phyloP scores from a whole-genome alignment of 2,888 invertebrate species.

The Pinctada fucata region DNA sequence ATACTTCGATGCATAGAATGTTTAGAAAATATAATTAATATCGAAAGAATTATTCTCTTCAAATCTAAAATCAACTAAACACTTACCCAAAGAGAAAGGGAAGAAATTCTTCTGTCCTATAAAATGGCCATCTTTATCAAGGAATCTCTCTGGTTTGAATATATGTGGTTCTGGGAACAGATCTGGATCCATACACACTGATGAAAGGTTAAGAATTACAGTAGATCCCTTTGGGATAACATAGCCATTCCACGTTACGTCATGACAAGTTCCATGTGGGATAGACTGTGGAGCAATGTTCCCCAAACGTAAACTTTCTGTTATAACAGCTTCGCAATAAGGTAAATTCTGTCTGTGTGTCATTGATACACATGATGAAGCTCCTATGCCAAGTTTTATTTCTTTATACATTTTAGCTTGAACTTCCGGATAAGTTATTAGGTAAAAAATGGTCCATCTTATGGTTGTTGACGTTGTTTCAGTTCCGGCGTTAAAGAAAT shows the following conservation, averaged over 20 bases:
- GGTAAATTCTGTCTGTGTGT: slow-evolving; percentile 47
- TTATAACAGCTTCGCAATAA: slow-evolving; percentile 62
- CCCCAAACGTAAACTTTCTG: slow-evolving; percentile 60
- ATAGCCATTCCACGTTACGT: slow-evolving; percentile 60
- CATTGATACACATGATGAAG: slow-evolving; percentile 39
- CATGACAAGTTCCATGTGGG: slow-evolving; percentile 51
- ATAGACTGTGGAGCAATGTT: slow-evolving; percentile 57
- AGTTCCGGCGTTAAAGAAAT: slow-evolving; percentile 63
- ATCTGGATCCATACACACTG: slow-evolving; percentile 51
- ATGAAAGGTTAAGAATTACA: slow-evolving; percentile 55
- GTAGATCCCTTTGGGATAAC: slow-evolving; percentile 59
- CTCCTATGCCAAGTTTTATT: slow-evolving; percentile 71
- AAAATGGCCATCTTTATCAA: slow-evolving; percentile 40
- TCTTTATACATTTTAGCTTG: slow-evolving; percentile 49
- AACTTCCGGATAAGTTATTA: slow-evolving; percentile 86
- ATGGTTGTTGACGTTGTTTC: slow-evolving; percentile 91
- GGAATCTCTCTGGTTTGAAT: slow-evolving; percentile 61
- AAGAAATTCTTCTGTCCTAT: slow-evolving; percentile 40
- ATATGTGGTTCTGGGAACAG: slow-evolving; percentile 52
- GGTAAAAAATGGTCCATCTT: slow-evolving; percentile 88
- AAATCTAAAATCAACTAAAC: neutral
- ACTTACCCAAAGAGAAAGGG: slow-evolving; percentile 51
- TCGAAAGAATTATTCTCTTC: no score
- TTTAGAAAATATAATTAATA: no score
- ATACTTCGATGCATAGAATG: no score